Evolutionary conservation across 2,888 invertebrate genomes (phyloP), one percentile per base, ranked within the genome.

Genomic region (Leptinotarsa juncta): DNA sequence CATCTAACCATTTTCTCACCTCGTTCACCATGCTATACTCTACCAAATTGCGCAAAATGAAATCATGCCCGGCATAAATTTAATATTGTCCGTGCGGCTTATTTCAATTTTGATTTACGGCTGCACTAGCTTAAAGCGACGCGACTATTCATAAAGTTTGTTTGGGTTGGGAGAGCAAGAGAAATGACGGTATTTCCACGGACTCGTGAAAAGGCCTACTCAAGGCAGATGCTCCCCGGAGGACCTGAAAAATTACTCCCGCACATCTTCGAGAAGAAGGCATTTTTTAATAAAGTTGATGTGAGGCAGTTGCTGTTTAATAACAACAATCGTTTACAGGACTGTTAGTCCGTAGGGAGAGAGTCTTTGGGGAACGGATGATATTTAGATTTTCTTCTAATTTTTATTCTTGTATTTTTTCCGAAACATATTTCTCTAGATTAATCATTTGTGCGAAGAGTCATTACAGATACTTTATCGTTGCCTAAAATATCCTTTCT

Each of bases 81-180:
- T 42, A 62, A 62, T 57, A 57, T 20, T 57, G 57, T 57, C n/a
- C 73, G 57, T 48, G 57, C 18, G 55, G 66, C 26, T 42, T 69
- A 69, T 65, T 73, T 67, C 70, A 74, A 74, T 71, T 71, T 70
- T 74, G 71, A 74, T 74, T 74, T 67, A 74, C 57, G 71, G 48
- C 71, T 23, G n/a, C 57, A 16, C n/a, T 48, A 26, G 71, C 67
- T 48, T 18, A 23, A 18, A 18, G 66, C 20, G 65, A 65, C 55
- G 15, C 32, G 67, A 74, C 71, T 70, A 74, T 67, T 70, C 74
- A 74, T 71, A 74, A 74, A 74, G 70, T 71, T 74, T 67, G 67
- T 74, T 74, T 48, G 66, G 53, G 18, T 60, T 62, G 71, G 67
- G 67, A 65, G 70, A 67, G 53, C 51, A 42, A 51, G 67, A 55